A percentile compares a stretch with the other conserved stretches of the same genome.
phyloP scores from a whole-genome alignment of 2,113 vertebrate species.

The Marmota flaviventris region DNA sequence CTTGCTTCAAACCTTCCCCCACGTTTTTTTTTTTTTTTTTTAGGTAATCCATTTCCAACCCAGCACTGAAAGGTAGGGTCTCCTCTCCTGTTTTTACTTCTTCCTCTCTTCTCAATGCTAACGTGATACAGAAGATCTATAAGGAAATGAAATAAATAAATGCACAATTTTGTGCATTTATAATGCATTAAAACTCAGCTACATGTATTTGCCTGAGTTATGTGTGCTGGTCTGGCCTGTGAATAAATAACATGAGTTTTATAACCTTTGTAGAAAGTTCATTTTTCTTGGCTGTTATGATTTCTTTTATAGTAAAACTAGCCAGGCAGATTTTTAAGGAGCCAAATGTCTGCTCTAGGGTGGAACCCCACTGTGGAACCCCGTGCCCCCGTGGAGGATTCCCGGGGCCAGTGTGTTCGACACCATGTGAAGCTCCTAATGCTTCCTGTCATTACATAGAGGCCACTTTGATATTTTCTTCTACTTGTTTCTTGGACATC shows the following conservation, averaged over 20 bases:
- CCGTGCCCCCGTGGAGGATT: too few species aligned
- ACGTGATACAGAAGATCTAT: conserved; percentile 12
- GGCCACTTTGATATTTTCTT: neutral
- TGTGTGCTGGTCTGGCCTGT: neutral
- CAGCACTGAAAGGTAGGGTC: neutral
- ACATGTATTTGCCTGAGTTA: conserved; percentile 65
- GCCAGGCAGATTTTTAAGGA: conserved; percentile 52
- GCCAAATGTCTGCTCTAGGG: neutral
- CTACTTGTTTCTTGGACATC: neutral
- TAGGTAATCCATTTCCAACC: neutral
- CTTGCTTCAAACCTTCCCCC: neutral
- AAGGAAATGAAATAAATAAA: conserved; percentile 68
- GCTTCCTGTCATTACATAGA: neutral
- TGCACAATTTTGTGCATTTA: conserved; percentile 63
- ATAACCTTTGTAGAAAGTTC: conserved; percentile 65
- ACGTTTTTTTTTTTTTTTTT: neutral
- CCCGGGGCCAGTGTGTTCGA: neutral
- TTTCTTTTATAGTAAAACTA: conserved; percentile 54
- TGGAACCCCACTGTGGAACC: neutral
- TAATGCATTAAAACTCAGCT: conserved; percentile 68
- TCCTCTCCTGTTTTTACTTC: neutral
- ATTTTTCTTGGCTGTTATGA: conserved; percentile 67
- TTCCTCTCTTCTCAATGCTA: neutral
- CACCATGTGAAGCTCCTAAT: rapidly evolving
- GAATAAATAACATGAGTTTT: conserved; percentile 61